Base-by-base conservation (phyloP, 2,113 vertebrate genomes). In the Psephotus haematonotus region DNA sequence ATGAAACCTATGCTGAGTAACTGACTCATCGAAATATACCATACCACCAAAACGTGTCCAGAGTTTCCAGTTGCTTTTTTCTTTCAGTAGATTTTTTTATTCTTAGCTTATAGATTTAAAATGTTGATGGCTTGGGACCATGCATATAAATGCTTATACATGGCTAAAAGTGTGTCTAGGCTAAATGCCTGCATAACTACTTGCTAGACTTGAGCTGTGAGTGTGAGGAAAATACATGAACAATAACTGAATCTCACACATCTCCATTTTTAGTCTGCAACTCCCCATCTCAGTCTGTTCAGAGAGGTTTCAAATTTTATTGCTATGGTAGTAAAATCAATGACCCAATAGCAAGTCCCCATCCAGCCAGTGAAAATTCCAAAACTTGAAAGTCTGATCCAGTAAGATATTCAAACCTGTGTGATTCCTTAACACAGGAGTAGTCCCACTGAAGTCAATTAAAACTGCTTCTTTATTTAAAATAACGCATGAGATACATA, bases 191-290 rank as follows among this genome's bases (percentile, higher is more conserved):
- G 72, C 24, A 20, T 67, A 88, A 90, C 65, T 81, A 39, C 80
- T 86, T 96, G 49, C 27, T 84, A 74, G 44, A 50, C 22, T 62
- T 65, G 33, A 80, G 29, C 46, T 71, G 57, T 46, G 75, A 91
- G 55, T 67, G 78, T 62, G 39, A 94, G 53, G 62, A 68, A 94
- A 96, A 82, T 31, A 10, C 29, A 95, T 27, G 74, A 96, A 97
- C 77, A 94, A 92, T 92, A 95, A 75, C n/a, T 31, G 50, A 93
- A 82, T 52, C 44, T 91, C 86, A 90, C 87, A 91, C 59, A 53
- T 93, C 78, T 86, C 85, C 86, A 86, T 88, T 95, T 97, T 95
- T 82, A 93, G 80, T 76, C 78, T 95, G 86, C 23, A 96, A 65
- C 69, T 89, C 81, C 18, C 47, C 72, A 52, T 65, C 35, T 87